Evolutionary conservation across 2,797 vertebrate genomes (phyloP).

Genomic region (Lycodopsis pacificus): DNA sequence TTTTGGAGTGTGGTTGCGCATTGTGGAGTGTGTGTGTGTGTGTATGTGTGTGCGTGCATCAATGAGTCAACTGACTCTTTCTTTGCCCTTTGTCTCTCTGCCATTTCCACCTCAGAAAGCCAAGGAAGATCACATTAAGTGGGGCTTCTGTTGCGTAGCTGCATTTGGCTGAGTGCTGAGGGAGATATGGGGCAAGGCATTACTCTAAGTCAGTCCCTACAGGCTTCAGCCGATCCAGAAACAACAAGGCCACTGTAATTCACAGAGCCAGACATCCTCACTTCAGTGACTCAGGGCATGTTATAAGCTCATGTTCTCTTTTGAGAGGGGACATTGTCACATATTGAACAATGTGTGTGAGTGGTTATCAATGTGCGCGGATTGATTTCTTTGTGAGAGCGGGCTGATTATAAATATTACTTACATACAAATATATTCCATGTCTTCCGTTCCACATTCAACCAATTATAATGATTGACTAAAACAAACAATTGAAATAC

Average conservation of each 20-base stretch:
- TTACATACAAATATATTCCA: not conserved
- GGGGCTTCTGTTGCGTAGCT: conserved; percentile 78
- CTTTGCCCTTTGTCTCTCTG: conserved; percentile 77
- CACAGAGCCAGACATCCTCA: conserved; percentile 76
- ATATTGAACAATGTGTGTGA: conserved; percentile 49
- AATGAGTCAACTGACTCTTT: conserved; percentile 78
- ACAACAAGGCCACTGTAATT: conserved; percentile 83
- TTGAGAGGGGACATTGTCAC: conserved; percentile 61
- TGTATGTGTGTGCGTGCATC: conserved; percentile 52
- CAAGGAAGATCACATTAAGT: conserved; percentile 84
- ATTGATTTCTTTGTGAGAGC: conserved; percentile 2
- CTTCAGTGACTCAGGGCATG: conserved; percentile 73
- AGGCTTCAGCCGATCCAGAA: conserved; percentile 79
- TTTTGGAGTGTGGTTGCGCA: conserved; percentile 62
- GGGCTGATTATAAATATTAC: not conserved
- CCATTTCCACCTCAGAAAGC: conserved; percentile 80
- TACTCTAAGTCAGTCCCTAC: conserved; percentile 82
- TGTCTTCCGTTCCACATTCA: not conserved
- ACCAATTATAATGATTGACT: not conserved
- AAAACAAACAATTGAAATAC: not conserved
- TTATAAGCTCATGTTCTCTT: conserved; percentile 70
- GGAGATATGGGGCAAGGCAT: conserved; percentile 81
- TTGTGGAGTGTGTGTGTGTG: conserved; percentile 55
- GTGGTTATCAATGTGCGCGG: conserved; percentile 7
- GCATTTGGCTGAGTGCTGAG: conserved; percentile 80